A percentile compares a stretch with the other conserved stretches of the same genome.
phyloP scores from a whole-genome alignment of 2,888 invertebrate species.

The Dolichopus griseipennis region DNA sequence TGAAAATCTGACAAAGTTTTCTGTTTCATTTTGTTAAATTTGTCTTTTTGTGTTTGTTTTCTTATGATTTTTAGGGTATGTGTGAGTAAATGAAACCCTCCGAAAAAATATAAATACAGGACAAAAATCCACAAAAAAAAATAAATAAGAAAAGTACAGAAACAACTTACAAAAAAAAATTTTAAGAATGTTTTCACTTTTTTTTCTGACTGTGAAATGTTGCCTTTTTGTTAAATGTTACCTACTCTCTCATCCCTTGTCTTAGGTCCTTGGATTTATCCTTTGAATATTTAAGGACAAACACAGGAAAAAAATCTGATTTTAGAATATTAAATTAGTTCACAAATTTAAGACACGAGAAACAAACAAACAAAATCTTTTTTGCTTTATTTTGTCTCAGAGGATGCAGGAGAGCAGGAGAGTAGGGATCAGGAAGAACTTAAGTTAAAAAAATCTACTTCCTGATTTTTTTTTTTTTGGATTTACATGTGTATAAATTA shows the following conservation, averaged over 20 bases:
- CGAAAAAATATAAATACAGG: too few species aligned
- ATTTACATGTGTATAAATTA: too few species aligned
- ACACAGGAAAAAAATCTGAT: neutral
- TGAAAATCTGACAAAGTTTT: neutral
- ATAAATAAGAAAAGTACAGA: neutral
- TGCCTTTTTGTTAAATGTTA: too few species aligned
- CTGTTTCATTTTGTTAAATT: neutral
- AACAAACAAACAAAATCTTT: neutral
- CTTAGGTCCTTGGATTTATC: too few species aligned
- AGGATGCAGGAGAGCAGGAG: too few species aligned
- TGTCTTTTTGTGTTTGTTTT: neutral
- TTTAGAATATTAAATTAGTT: conserved; percentile 1
- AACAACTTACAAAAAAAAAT: neutral
- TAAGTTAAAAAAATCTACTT: too few species aligned
- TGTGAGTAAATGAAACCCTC: neutral
- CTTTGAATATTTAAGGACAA: neutral
- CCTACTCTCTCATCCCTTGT: too few species aligned
- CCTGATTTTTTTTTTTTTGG: too few species aligned
- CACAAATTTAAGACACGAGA: neutral
- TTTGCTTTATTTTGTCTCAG: too few species aligned
- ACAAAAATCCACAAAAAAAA: neutral
- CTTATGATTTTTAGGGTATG: too few species aligned
- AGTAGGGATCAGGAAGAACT: too few species aligned
- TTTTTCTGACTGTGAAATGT: too few species aligned
- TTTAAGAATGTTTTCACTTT: neutral